Conservation (phyloP, 2,797 vertebrate species). For the Sarcophilus harrisii region DNA sequence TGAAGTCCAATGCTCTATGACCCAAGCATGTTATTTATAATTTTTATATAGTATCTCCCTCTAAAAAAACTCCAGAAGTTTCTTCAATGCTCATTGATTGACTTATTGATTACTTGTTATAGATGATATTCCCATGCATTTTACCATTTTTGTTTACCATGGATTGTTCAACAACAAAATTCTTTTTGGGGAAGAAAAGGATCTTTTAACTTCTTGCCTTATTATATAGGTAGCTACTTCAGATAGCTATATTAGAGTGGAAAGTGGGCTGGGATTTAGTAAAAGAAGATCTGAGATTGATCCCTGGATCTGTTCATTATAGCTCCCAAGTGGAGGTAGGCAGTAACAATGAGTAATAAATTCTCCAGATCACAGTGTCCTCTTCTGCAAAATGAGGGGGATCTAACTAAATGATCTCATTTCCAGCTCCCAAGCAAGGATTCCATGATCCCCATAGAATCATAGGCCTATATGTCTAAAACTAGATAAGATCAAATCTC, state of each 20-base stretch:
- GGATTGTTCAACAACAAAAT: neutral
- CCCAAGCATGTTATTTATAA: neutral
- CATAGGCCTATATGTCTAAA: neutral
- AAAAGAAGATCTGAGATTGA: neutral
- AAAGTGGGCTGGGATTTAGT: neutral
- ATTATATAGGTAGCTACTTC: neutral
- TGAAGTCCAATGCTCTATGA: neutral
- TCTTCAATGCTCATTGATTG: neutral
- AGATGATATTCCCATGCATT: constrained; percentile 5
- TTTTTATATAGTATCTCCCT: neutral
- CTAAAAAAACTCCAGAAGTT: neutral
- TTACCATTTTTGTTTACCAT: constrained; percentile 36
- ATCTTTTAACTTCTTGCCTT: neutral
- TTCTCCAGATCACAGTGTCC: neutral
- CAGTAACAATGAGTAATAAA: neutral
- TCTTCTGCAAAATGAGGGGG: neutral
- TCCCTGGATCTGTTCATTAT: neutral
- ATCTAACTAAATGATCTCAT: neutral
- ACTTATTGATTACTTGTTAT: neutral
- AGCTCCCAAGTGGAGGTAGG: neutral
- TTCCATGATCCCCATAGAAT: neutral
- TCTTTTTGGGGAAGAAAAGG: neutral
- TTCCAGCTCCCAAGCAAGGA: neutral
- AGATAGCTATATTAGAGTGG: neutral
- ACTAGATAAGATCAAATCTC: neutral